Conservation (phyloP, 2,888 invertebrate species). For the Sepiola atlantica region DNA sequence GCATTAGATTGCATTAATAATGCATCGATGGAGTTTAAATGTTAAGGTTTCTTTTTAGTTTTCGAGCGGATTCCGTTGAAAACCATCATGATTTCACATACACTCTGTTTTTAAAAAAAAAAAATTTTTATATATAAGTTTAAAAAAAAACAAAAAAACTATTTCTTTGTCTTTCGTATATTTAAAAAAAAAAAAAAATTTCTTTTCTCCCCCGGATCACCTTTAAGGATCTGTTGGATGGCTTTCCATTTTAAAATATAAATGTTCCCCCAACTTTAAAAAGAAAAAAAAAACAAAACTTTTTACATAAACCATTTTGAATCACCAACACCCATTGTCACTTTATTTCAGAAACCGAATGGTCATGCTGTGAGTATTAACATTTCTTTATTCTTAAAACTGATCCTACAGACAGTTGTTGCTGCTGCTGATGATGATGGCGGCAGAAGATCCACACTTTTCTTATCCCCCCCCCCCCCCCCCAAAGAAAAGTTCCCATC, state of each 20-base stretch:
- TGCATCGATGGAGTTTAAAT: background rate
- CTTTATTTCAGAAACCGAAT: constrained; percentile 44
- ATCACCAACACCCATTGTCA: constrained; percentile 44
- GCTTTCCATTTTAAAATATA: background rate
- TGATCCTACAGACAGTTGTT: background rate
- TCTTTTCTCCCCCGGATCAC: background rate
- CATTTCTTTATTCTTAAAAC: constrained; percentile 41
- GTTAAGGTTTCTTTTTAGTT: background rate
- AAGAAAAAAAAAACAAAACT: background rate
- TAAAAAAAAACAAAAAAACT: background rate
- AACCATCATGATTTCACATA: constrained; percentile 32
- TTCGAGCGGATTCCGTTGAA: background rate
- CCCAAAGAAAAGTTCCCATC: too few species aligned
- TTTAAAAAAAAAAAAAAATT: too few species aligned
- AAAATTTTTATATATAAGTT: background rate
- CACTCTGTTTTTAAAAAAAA: constrained; percentile 2
- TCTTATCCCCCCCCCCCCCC: background rate
- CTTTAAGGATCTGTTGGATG: constrained; percentile 32
- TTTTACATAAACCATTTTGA: constrained; percentile 33
- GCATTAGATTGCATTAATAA: constrained; percentile 20
- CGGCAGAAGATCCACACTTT: background rate
- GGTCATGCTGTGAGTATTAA: constrained; percentile 47
- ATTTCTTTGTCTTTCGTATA: background rate
- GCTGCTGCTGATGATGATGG: too few species aligned
- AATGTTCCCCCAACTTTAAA: background rate